Conservation (phyloP, 2,888 invertebrate species). For the Ethmia dodecea region DNA sequence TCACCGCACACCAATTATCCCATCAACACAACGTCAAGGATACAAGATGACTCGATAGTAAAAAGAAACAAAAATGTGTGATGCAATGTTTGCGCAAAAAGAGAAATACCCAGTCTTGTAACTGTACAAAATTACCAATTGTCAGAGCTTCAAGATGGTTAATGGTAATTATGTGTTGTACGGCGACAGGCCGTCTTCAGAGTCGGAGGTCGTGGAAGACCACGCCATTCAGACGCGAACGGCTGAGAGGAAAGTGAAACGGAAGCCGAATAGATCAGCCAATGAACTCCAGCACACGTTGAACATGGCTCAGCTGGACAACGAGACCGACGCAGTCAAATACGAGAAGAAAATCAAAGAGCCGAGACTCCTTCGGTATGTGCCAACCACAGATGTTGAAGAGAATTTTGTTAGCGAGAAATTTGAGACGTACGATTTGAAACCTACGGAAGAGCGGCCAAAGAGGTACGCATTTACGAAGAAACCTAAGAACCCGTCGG, state of each 20-base stretch:
- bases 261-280: constrained; percentile 50
- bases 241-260: constrained; percentile 49
- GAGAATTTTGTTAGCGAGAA: constrained; percentile 60
- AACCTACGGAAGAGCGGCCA: constrained; percentile 46
- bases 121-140: constrained; percentile 17
- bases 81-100: constrained; percentile 33
- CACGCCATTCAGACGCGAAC: constrained; percentile 59
- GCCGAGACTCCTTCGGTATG: constrained; percentile 58
- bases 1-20: constrained; percentile 20
- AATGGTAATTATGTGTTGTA: constrained; percentile 70
- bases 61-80: constrained; percentile 13
- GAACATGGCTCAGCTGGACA: constrained; percentile 57
- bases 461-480: constrained; percentile 58
- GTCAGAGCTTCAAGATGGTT: constrained; percentile 49
- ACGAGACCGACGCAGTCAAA: constrained; percentile 66
- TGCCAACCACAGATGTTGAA: constrained; percentile 60
- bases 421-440: constrained; percentile 63
- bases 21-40: constrained; percentile 17
- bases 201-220: constrained; percentile 63
- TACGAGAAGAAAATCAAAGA: constrained; percentile 66
- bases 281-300: constrained; percentile 55
- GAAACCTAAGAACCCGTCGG: constrained; percentile 61
- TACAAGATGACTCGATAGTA: constrained; percentile 21
- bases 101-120: constrained; percentile 22
- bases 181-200: constrained; percentile 62